Evolutionary conservation across 1,140 invertebrate species (phyloP).

Genomic region (Polypedilum vanderplanki): DNA sequence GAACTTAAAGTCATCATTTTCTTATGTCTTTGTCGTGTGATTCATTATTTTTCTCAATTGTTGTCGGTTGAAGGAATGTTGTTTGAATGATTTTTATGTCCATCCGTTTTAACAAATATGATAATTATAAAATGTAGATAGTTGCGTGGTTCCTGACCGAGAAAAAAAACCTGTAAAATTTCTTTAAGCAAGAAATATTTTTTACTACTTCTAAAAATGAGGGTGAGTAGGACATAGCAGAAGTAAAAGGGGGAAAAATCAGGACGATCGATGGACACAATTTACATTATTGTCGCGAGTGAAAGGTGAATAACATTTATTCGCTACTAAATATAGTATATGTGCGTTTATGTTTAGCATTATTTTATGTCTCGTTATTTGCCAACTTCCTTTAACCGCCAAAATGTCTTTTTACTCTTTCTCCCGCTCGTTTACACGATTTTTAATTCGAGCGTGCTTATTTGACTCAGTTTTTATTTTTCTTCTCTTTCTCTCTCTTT

Average conservation of each 20-base stretch:
- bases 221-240: background rate
- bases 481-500: background rate
- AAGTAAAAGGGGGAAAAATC: background rate
- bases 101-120: background rate
- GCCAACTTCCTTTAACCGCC: background rate
- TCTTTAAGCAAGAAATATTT: background rate
- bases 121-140: background rate
- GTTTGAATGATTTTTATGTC: background rate
- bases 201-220: background rate
- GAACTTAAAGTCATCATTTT: no score
- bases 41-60: no score
- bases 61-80: no score
- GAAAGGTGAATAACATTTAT: background rate
- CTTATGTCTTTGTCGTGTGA: no score
- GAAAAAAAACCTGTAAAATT: background rate
- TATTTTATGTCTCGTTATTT: background rate
- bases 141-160: slow-evolving; percentile 2
- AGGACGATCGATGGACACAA: slow-evolving; percentile 3
- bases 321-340: background rate
- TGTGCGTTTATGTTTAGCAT: background rate
- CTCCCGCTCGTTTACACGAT: background rate
- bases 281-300: background rate
- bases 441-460: background rate
- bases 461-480: background rate
- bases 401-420: background rate